Evolutionary conservation across 2,888 invertebrate genomes (phyloP).

Genomic region (Seira ritae): DNA sequence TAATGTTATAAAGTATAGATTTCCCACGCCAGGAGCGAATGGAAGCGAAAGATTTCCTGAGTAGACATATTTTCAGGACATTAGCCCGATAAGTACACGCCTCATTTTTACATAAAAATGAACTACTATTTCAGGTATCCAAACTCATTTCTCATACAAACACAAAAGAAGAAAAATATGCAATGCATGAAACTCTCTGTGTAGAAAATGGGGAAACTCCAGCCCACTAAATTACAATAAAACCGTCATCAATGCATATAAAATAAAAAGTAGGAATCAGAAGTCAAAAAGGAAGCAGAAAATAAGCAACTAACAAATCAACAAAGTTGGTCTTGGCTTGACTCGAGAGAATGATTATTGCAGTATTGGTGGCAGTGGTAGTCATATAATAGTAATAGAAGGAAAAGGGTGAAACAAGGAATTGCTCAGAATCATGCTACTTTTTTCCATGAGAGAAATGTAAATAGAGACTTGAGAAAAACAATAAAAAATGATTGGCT

Average conservation of each 20-base stretch:
- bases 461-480: slow-evolving; percentile 10
- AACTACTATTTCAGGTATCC: slow-evolving; percentile 52
- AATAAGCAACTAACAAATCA: background rate
- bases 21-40: slow-evolving; percentile 60
- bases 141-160: slow-evolving; percentile 17
- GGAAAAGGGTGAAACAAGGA: slow-evolving; percentile 19
- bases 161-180: slow-evolving; percentile 1
- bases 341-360: too few relatives aligned
- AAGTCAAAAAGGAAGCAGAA: slow-evolving; percentile 21
- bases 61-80: slow-evolving; percentile 60
- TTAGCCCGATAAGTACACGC: slow-evolving; percentile 57
- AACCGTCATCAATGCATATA: slow-evolving; percentile 31
- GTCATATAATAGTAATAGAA: background rate
- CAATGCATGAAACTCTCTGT: background rate
- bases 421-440: slow-evolving; percentile 45
- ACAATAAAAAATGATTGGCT: slow-evolving; percentile 4
- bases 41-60: slow-evolving; percentile 62
- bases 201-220: slow-evolving; percentile 25
- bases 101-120: slow-evolving; percentile 61
- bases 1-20: slow-evolving; percentile 31
- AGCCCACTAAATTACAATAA: slow-evolving; percentile 50
- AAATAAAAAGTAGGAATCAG: slow-evolving; percentile 35
- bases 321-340: too few relatives aligned
- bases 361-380: too few relatives aligned
- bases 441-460: too few relatives aligned